Percentiles rank a stretch among this genome's conserved stretches.
Conservation (phyloP, 23 tunicate species). For the Ascidia mentula region DNA sequence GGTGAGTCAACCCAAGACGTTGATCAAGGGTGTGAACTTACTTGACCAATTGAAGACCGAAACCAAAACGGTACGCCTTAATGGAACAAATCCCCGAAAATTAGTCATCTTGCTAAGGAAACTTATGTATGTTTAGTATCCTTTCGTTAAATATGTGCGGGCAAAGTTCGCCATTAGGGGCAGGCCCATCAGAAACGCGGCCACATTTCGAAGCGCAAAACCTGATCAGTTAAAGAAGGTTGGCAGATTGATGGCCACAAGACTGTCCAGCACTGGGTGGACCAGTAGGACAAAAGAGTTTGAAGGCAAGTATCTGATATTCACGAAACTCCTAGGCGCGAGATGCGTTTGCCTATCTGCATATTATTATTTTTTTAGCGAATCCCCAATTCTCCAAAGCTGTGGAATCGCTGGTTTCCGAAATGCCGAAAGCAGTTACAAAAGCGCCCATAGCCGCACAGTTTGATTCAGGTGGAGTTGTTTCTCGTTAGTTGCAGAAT, state of each 20-base stretch:
- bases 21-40: not conserved
- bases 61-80: not conserved
- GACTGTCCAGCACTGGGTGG: slow-evolving; percentile 18
- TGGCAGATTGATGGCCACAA: slow-evolving; percentile 14
- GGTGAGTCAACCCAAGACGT: not conserved
- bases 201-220: slow-evolving; percentile 9
- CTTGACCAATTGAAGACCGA: not conserved
- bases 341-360: not conserved
- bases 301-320: not conserved
- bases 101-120: not conserved
- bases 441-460: not conserved
- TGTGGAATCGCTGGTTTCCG: not conserved
- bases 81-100: not conserved
- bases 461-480: not conserved
- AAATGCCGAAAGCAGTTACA: not conserved
- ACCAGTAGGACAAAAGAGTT: not conserved
- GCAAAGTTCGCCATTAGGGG: slow-evolving; percentile 18
- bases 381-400: not conserved
- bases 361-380: not conserved
- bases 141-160: slow-evolving; percentile 14
- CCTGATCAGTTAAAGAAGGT: slow-evolving; percentile 10
- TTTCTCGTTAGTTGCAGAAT: too few relatives aligned
- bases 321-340: not conserved
- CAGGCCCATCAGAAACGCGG: slow-evolving; percentile 18
- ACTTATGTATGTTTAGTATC: slow-evolving; percentile 1